Conservation (phyloP, 1,140 invertebrate species). For the Bactericera cockerelli region DNA sequence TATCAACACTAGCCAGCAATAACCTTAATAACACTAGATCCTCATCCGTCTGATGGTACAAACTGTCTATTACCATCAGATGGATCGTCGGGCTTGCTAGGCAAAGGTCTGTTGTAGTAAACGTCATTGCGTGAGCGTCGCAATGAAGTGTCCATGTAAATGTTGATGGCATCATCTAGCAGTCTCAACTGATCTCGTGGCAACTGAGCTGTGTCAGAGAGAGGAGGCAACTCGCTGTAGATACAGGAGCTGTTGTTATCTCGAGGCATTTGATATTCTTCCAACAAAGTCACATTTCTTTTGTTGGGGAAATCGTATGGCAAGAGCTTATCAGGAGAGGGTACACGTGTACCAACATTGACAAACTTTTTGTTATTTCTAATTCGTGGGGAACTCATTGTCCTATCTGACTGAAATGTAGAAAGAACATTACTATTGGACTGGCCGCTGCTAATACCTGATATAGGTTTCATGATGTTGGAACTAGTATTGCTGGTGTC, state of each 20-base stretch:
- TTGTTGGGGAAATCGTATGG: slow-evolving; percentile 24
- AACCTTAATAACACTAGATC: no score
- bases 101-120: neutral
- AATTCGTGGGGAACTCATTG: neutral
- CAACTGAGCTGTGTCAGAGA: neutral
- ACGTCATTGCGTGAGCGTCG: neutral
- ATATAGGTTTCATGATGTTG: neutral
- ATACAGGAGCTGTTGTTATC: slow-evolving; percentile 1
- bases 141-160: neutral
- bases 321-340: slow-evolving; percentile 41
- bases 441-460: no score
- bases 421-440: neutral
- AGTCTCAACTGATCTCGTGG: slow-evolving; percentile 14
- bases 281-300: neutral
- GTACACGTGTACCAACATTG: slow-evolving; percentile 41
- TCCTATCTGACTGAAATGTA: neutral
- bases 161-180: neutral
- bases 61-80: no score
- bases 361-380: slow-evolving; percentile 20
- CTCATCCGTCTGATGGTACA: no score
- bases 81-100: neutral
- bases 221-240: slow-evolving; percentile 1
- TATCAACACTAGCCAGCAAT: no score
- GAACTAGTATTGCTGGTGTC: neutral
- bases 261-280: neutral